Evolutionary conservation across 1,140 invertebrate genomes (phyloP), one percentile per base, ranked within the genome.

Genomic region (Lerema accius): DNA sequence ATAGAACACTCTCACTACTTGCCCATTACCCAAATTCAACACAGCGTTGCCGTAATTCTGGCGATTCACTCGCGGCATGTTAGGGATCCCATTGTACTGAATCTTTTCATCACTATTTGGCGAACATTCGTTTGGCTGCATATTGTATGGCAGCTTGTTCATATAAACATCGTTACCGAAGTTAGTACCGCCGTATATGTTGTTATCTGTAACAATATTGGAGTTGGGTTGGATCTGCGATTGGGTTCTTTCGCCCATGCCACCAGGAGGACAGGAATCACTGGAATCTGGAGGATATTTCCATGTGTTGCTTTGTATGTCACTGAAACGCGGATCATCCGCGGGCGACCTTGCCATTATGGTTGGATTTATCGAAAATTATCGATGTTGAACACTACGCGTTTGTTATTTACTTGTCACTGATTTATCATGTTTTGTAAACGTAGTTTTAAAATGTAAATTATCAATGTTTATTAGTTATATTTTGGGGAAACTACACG

Each of bases 291-390:
- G 63, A 61, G 71, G 74, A 67, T 84, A 89, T 71, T 86, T 90
- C 88, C 88, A 90, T 72, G 81, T 79, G 76, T 84, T 85, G 66
- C 76, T 70, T 66, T 77, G 67, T 65, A 82, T 74, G 65, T 90
- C 84, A 67, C 76, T 85, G 77, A 84, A 86, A 74, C 77, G 81
- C 58, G 84, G 80, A 75, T 88, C 84, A 78, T 90, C 85, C 53
- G 84, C 83, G 60, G 81, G 81, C 84, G 84, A 88, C 84, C 88
- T 89, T 86, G 84, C 84, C 88, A 90, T 90, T 78, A 64, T 85
- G 75, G 73, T 75, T 80, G 80, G 68, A 67, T 63, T 76, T 61
- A 62, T 46, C 63, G 48, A 71, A 71, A 49, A 58, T 59, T 71
- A 69, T 58, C 45, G 49, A 62, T 65, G 67, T 62, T 26, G 35